Evolutionary conservation across 2,797 vertebrate species (phyloP).

Genomic region (Enteromius mattozi): DNA sequence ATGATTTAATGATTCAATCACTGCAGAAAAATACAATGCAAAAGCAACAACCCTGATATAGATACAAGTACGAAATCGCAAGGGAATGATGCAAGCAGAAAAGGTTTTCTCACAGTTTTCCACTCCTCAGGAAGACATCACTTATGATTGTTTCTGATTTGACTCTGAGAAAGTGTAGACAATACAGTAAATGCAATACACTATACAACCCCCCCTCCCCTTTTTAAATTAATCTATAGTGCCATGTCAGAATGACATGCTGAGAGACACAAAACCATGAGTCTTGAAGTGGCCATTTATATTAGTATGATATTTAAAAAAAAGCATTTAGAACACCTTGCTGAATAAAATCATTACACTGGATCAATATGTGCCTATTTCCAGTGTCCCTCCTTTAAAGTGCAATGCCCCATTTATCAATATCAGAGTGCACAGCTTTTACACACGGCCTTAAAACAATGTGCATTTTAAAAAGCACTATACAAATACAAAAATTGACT

Average conservation of each 20-base stretch:
- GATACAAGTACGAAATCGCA: not conserved
- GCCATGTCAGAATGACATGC: not conserved
- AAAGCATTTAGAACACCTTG: not conserved
- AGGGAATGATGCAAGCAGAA: not conserved
- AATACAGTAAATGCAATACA: not conserved
- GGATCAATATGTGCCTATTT: conserved; percentile 18
- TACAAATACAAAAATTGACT: not conserved
- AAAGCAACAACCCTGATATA: not conserved
- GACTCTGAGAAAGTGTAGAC: not conserved
- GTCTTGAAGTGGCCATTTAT: not conserved
- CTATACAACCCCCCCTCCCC: not conserved
- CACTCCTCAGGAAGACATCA: not conserved
- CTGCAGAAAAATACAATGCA: conserved; percentile 13
- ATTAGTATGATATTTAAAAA: not conserved
- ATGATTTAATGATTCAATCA: not conserved
- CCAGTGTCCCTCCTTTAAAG: not conserved
- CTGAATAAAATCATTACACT: not conserved
- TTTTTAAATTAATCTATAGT: not conserved
- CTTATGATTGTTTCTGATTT: not conserved
- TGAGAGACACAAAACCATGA: not conserved
- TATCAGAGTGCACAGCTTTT: not conserved
- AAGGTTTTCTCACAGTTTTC: not conserved
- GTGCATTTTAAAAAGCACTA: not conserved
- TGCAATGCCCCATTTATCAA: conserved; percentile 31
- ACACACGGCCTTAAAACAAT: conserved; percentile 3